Evolutionary conservation across 2,113 vertebrate species (phyloP), one percentile per base, ranked within the genome.

Genomic region (Scolopax mira): DNA sequence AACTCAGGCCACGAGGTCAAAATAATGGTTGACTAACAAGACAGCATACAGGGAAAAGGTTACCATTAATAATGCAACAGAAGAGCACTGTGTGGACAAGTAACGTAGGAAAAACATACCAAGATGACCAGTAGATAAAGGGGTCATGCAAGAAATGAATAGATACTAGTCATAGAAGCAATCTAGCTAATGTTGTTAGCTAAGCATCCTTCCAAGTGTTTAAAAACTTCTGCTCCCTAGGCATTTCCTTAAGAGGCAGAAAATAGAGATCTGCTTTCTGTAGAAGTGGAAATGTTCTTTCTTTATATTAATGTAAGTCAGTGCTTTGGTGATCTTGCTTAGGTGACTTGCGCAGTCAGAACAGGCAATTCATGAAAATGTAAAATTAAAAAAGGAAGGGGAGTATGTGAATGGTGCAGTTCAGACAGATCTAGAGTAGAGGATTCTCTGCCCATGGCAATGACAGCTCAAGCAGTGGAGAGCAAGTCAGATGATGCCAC

Each of bases 61-160:
- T 96, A 81, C 72, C 80, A 93, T 96, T 90, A 97, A 97, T 94
- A 97, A 96, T 97, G 96, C 81, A 97, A 95, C 16, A 92, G 44
- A 90, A 92, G 48, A 92, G 46, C 37, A 67, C 62, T 77, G 51
- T 89, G n/a, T 71, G 64, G 75, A 95, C 88, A 88, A 62, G 69
- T 71, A 95, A 81, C 27, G 64, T 33, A 87, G 44, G 65, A 90
- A 92, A 96, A 97, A 71, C 78, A 91, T 28, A 77, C 48, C 78
- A 51, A 81, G 49, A 85, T 3, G 6, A 90, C 27, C 54, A 61
- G n/a, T 18, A 91, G 48, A 90, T 46, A 70, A 42, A 85, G 44
- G 10, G 55, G 75, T 93, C 83, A 42, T 31, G 37, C 52, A 91
- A 91, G 60, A 94, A 93, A 86, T 58, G 1, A 65, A 42, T 62